A percentile compares a stretch with the other conserved stretches of the same genome.
These are phyloP conservation scores for Dorcus hopei DNA, from an alignment of 2,888 invertebrate species.

Conservation along the genomic window DNA sequence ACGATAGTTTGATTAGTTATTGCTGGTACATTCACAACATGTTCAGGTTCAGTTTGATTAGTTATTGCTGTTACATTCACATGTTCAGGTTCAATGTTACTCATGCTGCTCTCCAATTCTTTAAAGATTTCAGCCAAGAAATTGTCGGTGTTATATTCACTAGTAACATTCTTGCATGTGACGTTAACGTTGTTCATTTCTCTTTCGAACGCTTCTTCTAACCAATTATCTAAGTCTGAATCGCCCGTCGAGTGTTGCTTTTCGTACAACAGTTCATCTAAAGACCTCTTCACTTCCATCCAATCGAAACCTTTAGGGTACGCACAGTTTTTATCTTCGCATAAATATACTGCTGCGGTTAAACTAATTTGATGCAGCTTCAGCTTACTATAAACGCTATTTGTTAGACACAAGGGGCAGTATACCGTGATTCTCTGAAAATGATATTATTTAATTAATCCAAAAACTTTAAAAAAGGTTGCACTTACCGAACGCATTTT, in stretches of 20 bases:
- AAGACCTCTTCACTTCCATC: constrained; percentile 5
- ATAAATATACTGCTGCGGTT: constrained; percentile 7
- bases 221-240: constrained; percentile 6
- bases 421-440: neutral
- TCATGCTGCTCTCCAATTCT: neutral
- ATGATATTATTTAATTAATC: neutral
- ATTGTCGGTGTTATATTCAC: neutral
- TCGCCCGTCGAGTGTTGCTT: constrained; percentile 1
- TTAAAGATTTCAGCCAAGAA: neutral
- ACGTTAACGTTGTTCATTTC: neutral
- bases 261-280: neutral
- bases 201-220: constrained; percentile 6
- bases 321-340: constrained; percentile 4
- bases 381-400: neutral
- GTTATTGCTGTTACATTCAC: neutral
- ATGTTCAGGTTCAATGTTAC: neutral
- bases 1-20: too few relatives aligned
- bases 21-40: neutral
- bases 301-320: constrained; percentile 8
- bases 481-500: too few relatives aligned
- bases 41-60: neutral
- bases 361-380: constrained; percentile 8
- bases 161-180: neutral
- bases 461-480: too few relatives aligned
- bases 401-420: constrained; percentile 3